Evolutionary conservation across 2,888 invertebrate genomes (phyloP).

Genomic region (Phytoseiulus persimilis): DNA sequence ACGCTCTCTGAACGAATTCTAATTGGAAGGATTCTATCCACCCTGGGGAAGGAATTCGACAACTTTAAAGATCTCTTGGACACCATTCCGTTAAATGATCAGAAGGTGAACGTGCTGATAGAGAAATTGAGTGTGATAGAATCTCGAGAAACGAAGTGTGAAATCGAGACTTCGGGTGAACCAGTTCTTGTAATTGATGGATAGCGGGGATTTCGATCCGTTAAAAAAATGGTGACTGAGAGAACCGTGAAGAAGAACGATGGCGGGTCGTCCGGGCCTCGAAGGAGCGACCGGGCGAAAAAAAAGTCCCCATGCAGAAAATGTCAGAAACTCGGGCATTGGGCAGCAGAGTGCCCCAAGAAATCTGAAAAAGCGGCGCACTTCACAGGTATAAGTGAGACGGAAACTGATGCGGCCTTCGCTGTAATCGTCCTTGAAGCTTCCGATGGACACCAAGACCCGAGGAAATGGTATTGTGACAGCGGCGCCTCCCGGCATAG

Average conservation of each 20-base stretch:
- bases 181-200: background rate
- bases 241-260: background rate
- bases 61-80: slow-evolving; percentile 26
- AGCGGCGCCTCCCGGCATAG: background rate
- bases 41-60: background rate
- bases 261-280: no score
- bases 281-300: background rate
- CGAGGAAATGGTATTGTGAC: background rate
- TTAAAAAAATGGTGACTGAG: background rate
- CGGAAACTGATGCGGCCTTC: background rate
- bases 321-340: background rate
- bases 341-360: background rate
- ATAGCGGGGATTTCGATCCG: background rate
- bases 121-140: background rate
- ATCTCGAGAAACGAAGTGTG: background rate
- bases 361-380: background rate
- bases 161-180: no score
- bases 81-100: slow-evolving; percentile 10
- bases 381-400: background rate
- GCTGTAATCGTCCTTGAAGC: background rate
- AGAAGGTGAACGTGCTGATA: background rate
- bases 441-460: background rate
- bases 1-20: background rate
- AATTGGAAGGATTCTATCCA: background rate
- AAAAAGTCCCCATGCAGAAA: background rate